Conservation (phyloP, 2,888 invertebrate genomes). For the Branchipolynoe longqiensis region DNA sequence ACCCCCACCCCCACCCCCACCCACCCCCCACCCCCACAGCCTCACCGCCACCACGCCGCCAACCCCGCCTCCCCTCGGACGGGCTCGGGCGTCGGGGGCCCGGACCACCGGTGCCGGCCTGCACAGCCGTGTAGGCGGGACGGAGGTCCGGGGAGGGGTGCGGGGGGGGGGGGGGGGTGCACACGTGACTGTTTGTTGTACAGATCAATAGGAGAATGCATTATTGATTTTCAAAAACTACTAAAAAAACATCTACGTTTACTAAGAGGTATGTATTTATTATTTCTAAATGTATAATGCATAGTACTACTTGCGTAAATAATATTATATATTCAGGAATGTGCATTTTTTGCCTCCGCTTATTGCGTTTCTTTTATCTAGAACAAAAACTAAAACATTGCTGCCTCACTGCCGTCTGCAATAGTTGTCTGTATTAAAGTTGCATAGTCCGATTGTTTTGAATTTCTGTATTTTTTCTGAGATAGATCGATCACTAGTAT, state of each 20-base stretch:
- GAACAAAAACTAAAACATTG: no score
- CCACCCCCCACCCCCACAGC: neutral
- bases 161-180: neutral
- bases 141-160: neutral
- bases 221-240: no score
- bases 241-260: constrained; percentile 10
- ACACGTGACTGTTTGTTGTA: neutral
- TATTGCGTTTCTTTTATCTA: no score
- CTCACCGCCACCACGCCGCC: neutral
- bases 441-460: no score
- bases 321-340: no score
- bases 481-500: no score
- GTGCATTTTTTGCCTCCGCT: no score
- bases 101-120: neutral
- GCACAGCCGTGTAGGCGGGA: neutral
- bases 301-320: no score
- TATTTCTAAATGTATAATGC: no score
- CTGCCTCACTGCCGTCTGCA: no score
- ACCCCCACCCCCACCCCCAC: neutral
- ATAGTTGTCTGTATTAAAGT: no score
- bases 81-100: neutral
- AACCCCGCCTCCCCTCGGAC: neutral
- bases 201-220: neutral
- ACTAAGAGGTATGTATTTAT: neutral
- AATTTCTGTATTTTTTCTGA: no score